phyloP scores from a whole-genome alignment of 2,113 vertebrate genomes.

The Pygoscelis adeliae region DNA sequence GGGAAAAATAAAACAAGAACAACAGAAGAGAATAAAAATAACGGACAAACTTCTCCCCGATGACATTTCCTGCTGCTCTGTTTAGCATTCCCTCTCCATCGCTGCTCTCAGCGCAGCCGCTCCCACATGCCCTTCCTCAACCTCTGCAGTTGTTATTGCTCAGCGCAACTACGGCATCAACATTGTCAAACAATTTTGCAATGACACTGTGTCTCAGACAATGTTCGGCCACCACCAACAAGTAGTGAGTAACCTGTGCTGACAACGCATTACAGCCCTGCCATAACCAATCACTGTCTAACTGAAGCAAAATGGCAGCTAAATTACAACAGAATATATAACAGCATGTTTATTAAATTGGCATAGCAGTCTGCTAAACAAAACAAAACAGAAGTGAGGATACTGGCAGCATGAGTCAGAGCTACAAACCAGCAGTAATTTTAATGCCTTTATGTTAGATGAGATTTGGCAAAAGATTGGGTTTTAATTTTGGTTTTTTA shows the following conservation, averaged over 20 bases:
- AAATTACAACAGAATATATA: slow-evolving; percentile 64
- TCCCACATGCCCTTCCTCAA: slow-evolving; percentile 34
- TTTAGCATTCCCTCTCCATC: slow-evolving; percentile 27
- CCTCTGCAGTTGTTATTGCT: slow-evolving; percentile 64
- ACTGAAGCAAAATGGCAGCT: slow-evolving; percentile 63
- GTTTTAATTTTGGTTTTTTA: neutral
- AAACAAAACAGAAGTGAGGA: neutral
- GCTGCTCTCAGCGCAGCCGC: neutral
- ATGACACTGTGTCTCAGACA: slow-evolving; percentile 60
- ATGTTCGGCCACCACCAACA: slow-evolving; percentile 70
- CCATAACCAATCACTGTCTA: slow-evolving; percentile 77
- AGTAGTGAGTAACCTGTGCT: slow-evolving; percentile 74
- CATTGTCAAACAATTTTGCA: slow-evolving; percentile 59
- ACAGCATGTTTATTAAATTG: slow-evolving; percentile 64
- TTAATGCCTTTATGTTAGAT: neutral
- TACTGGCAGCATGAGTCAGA: neutral
- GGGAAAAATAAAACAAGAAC: neutral
- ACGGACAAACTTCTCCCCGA: neutral
- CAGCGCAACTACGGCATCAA: slow-evolving; percentile 41
- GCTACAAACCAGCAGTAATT: neutral
- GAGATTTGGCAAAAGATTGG: neutral
- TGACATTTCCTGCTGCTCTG: slow-evolving; percentile 9
- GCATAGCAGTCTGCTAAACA: slow-evolving; percentile 62
- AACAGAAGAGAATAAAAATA: neutral
- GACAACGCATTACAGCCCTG: slow-evolving; percentile 81